These are phyloP conservation scores for Geophilus truncorum DNA, from an alignment of 2,888 invertebrate genomes.

Conservation along the genomic window DNA sequence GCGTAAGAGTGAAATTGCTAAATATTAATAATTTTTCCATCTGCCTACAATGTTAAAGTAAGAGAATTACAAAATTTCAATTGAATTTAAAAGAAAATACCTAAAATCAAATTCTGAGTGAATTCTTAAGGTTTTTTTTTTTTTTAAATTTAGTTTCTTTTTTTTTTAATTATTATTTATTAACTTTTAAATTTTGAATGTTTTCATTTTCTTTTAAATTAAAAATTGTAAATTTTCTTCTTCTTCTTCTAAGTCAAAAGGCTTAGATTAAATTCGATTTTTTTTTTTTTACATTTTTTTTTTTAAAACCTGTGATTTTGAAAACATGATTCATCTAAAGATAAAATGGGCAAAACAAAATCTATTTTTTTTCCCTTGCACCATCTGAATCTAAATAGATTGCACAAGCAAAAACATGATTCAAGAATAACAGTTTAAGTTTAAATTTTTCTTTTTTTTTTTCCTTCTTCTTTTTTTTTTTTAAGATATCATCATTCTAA, in stretches of 20 bases:
- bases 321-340: not conserved
- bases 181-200: not conserved
- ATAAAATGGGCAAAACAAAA: not conserved
- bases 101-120: not conserved
- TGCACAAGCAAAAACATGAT: conserved; percentile 3
- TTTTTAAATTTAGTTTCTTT: not conserved
- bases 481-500: too few species aligned
- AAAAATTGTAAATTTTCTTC: too few species aligned
- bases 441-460: not conserved
- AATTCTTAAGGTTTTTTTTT: not conserved
- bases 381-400: not conserved
- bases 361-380: not conserved
- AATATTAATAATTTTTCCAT: not conserved
- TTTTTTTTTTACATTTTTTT: not conserved
- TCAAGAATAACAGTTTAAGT: not conserved
- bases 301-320: not conserved
- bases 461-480: not conserved
- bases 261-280: too few species aligned
- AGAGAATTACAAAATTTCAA: not conserved
- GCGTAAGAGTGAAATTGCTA: not conserved
- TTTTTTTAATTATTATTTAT: too few species aligned
- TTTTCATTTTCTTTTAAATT: too few species aligned
- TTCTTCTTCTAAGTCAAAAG: too few species aligned
- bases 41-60: not conserved
- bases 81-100: not conserved